Base-by-base conservation (phyloP, 2,113 vertebrate genomes). In the Paradoxurus hermaphroditus region DNA sequence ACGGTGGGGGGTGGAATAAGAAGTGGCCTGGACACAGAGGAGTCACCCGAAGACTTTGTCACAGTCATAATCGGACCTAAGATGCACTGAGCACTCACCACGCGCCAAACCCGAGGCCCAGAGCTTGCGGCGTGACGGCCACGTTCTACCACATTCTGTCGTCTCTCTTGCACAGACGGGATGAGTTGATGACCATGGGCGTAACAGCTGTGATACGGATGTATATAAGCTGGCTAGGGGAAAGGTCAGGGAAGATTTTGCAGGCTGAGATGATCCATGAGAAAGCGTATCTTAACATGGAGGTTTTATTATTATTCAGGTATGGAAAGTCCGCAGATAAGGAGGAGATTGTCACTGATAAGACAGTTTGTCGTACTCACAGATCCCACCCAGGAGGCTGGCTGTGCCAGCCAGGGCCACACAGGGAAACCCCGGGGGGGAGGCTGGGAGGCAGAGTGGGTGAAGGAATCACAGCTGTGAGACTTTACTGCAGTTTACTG, bases 381-480 rank as follows among this genome's bases (percentile, higher is more conserved):
- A n/a, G 49, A 7, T 27, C 77, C 89, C 36, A 1, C 77, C 89
- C 36, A 1, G 41, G 41, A 70, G 63, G 31, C 65, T 67, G 34
- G 29, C 65, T 34, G 31, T 21, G n/a, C 15, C n/a, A 36, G n/a
- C 7, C 16, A 70, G 39, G 19, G 67, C n/a, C 11, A 7, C 7
- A 4, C 2, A 12, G 16, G 31, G 67, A 62, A 59, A 53, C 23
- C 6, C 10, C 7, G 8, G 13, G 11, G 18, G 15, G 59, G 12
- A 12, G 0, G 27, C 6, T 3, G 9, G n/a, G 63, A 31, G n/a
- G 46, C 63, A 68, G 46, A 62, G 63, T 11, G 49, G 2, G 7
- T 5, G n/a, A 15, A 44, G n/a, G 25, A 39, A 56, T 18, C 62
- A 5, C 0, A 0, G 27, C 3, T 29, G 2, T 4, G 41, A 51